Evolutionary conservation across 2,113 vertebrate genomes (phyloP), one percentile per base, ranked within the genome.

Genomic region (Nematolebias whitei): DNA sequence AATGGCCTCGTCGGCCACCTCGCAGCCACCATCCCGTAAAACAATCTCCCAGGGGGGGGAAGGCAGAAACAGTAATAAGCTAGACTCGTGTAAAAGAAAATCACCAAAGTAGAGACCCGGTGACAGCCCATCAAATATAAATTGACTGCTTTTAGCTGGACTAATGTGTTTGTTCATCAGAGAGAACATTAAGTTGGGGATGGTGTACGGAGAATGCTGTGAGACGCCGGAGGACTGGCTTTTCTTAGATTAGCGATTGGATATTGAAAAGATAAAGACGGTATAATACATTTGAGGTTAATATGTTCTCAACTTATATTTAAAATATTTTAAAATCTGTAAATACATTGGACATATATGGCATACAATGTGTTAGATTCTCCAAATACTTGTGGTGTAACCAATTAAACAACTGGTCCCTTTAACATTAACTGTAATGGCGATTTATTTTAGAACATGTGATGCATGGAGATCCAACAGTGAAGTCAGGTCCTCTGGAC

Each of bases 101-200:
- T 80, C 69, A 52, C 44, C 41, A 45, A 78, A 65, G 62, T 44
- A 69, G 63, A 35, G 26, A 50, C 66, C 14, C 48, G 1, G 23
- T 69, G 84, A 87, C 74, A 76, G 79, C 68, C 24, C 88, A 89
- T 91, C 83, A 91, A 90, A 90, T 86, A 88, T 87, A 72, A 83
- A 91, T 85, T 78, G 40, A 26, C 68, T 77, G 49, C 83, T 81
- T 68, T 55, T 59, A 75, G 61, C 55, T 53, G 72, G 47, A 35
- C 85, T 92, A 91, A 93, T 93, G 92, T 88, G 80, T 87, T 90
- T 85, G 84, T 87, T 82, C 90, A 89, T 91, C 86, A 91, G 85
- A 64, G 80, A 85, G 66, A 74, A 72, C 90, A 89, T 88, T 90
- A 87, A 76, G 70, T 66, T 56, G 53, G 47, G 26, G 47, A 51